Evolutionary conservation across 2,113 vertebrate genomes (phyloP).

Genomic region (Anthoscopus minutus): DNA sequence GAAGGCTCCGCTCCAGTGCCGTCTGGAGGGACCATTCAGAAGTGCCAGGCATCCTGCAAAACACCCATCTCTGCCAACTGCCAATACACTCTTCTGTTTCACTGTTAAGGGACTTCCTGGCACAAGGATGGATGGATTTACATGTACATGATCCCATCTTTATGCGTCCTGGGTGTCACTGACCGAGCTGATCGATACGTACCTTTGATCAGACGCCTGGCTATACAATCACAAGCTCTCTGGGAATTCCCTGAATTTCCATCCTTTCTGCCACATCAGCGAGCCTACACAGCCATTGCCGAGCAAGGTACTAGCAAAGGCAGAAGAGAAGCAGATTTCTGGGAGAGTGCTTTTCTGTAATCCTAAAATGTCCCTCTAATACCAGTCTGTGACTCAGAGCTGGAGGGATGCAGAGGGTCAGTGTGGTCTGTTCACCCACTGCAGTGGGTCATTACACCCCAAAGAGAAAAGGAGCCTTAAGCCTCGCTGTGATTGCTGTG

Average conservation of each 20-base stretch:
- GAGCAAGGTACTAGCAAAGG: background rate
- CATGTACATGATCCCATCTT: background rate
- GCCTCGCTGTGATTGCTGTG: background rate
- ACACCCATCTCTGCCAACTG: background rate
- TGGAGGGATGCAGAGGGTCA: background rate
- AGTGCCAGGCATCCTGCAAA: background rate
- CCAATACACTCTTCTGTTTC: background rate
- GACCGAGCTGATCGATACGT: background rate
- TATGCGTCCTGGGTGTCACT: background rate
- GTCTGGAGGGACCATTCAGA: background rate
- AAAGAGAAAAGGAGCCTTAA: background rate
- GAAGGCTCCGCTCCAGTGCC: background rate
- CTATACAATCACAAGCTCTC: background rate
- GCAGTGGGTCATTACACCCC: background rate
- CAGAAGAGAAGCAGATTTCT: background rate
- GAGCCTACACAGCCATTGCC: background rate
- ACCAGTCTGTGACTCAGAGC: background rate
- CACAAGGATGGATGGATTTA: background rate
- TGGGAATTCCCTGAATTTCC: background rate
- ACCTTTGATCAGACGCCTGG: background rate
- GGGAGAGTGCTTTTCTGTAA: background rate
- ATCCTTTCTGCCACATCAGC: background rate
- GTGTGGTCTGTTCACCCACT: background rate
- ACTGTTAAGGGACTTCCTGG: background rate
- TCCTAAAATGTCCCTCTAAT: background rate